Conservation (phyloP, 2,888 invertebrate genomes). For the Cephus nigrinus region DNA sequence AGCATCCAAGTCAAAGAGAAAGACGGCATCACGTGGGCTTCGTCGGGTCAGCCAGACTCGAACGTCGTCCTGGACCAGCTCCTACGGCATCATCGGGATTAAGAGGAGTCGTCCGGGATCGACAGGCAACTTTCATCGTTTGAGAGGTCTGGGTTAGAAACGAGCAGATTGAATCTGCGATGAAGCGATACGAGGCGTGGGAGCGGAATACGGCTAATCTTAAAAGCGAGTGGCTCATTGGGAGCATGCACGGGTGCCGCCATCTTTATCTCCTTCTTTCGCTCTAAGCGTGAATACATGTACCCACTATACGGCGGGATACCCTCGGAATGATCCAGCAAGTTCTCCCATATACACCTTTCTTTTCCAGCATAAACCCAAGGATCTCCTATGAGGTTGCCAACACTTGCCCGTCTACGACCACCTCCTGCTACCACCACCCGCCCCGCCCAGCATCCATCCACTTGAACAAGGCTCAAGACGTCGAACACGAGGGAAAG, state of each 20-base stretch:
- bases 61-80: neutral
- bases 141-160: constrained; percentile 28
- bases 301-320: neutral
- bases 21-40: neutral
- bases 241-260: constrained; percentile 20
- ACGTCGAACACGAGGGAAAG: neutral
- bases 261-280: constrained; percentile 22
- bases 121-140: constrained; percentile 37
- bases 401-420: neutral
- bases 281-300: neutral
- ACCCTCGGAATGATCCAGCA: neutral
- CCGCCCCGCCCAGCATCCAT: neutral
- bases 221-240: constrained; percentile 37
- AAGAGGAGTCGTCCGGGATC: constrained; percentile 21
- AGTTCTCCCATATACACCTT: neutral
- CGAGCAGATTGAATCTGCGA: constrained; percentile 51
- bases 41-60: neutral
- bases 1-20: neutral
- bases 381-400: neutral
- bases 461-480: neutral
- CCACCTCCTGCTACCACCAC: neutral
- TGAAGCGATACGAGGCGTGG: constrained; percentile 53
- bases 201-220: constrained; percentile 48
- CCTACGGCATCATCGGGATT: neutral
- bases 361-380: neutral